Conservation (phyloP, 2,113 vertebrate species). For the Myiopsitta monachus region DNA sequence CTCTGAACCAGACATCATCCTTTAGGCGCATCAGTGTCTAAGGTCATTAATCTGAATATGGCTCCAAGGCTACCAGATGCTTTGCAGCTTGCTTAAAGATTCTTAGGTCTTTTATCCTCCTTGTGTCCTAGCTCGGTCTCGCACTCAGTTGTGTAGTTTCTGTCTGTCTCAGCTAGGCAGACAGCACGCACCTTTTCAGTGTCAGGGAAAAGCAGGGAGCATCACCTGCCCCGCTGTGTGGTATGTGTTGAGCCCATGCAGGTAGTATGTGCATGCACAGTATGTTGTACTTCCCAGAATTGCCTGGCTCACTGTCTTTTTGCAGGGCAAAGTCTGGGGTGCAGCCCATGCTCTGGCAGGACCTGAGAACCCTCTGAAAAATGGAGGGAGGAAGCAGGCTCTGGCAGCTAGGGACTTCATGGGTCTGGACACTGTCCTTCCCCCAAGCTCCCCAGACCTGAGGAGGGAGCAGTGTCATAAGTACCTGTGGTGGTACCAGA, state of each 20-base stretch:
- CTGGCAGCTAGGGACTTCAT: neutral
- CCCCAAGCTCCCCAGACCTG: neutral
- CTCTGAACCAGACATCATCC: neutral
- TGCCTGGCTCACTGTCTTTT: neutral
- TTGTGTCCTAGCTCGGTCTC: neutral
- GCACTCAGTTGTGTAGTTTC: neutral
- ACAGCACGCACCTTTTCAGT: neutral
- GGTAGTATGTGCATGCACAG: neutral
- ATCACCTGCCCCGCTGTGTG: neutral
- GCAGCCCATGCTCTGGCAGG: neutral
- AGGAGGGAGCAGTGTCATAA: neutral
- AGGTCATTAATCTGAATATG: neutral
- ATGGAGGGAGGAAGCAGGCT: neutral
- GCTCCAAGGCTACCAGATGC: neutral
- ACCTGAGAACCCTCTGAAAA: neutral
- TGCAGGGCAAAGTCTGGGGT: neutral
- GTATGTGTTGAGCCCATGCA: neutral
- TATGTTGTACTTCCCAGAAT: neutral
- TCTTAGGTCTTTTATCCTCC: neutral
- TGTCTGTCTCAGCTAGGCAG: neutral
- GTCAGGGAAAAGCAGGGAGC: neutral
- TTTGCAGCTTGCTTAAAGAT: neutral
- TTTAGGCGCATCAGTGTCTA: neutral
- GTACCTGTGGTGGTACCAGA: neutral
- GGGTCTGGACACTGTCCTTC: neutral